Percentiles rank a stretch among this genome's conserved stretches.
Evolutionary conservation across 1,140 invertebrate species (phyloP).

Genomic region (Magallana ariakensis): DNA sequence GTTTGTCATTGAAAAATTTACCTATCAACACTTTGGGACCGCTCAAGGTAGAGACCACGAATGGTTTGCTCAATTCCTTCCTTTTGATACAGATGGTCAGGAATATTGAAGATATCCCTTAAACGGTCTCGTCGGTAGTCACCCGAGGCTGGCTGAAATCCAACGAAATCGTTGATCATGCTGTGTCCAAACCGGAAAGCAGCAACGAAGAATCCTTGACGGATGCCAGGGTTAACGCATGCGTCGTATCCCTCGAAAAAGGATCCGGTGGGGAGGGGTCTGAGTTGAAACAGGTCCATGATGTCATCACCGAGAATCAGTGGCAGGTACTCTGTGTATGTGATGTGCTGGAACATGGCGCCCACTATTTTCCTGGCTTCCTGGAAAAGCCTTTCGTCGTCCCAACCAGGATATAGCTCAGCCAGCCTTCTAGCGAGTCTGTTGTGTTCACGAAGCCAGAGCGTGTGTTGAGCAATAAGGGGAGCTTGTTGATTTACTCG

Average conservation of each 20-base stretch:
- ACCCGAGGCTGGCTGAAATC: background rate
- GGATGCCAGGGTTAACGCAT: background rate
- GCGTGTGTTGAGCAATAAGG: background rate
- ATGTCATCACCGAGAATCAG: conserved; percentile 82
- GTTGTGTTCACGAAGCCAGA: conserved; percentile 39
- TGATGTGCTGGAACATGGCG: conserved; percentile 89
- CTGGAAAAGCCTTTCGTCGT: conserved; percentile 95
- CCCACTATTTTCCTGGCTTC: conserved; percentile 89
- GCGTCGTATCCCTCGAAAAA: conserved; percentile 21
- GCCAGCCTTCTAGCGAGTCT: conserved; percentile 15
- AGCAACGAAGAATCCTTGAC: background rate
- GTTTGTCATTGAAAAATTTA: background rate
- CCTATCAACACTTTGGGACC: background rate
- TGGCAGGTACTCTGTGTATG: conserved; percentile 92
- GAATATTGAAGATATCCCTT: background rate
- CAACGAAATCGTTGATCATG: background rate
- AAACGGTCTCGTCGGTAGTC: background rate
- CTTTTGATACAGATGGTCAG: background rate
- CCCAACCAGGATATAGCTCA: conserved; percentile 85
- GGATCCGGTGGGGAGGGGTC: background rate
- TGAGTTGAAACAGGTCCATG: conserved; percentile 9
- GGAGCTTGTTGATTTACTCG: conserved; percentile 6
- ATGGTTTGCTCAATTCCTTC: background rate
- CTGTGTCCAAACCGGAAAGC: conserved; percentile 48
- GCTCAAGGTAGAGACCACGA: background rate